Evolutionary conservation across 2,888 invertebrate species (phyloP).

Genomic region (Chesias legatella): DNA sequence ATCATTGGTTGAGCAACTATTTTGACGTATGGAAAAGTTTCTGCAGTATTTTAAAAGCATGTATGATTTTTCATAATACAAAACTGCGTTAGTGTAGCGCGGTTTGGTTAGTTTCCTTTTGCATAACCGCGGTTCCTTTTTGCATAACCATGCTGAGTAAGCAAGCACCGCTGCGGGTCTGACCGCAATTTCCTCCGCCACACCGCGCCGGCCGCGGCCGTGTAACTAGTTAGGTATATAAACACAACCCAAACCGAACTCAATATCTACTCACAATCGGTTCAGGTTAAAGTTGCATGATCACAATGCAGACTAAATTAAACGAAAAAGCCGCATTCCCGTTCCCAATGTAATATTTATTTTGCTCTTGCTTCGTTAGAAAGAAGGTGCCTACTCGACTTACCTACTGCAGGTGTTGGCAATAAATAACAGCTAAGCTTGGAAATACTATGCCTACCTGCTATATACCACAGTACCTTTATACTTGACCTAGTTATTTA

Average conservation of each 20-base stretch:
- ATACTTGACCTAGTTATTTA: conserved; percentile 15
- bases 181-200: conserved; percentile 66
- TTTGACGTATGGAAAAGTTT: too few species aligned
- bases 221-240: conserved; percentile 37
- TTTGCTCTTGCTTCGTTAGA: conserved; percentile 40
- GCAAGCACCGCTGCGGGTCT: conserved; percentile 44
- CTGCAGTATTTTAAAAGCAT: too few species aligned
- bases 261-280: conserved; percentile 63
- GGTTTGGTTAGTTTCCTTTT: conserved; percentile 37
- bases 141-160: conserved; percentile 63
- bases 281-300: conserved; percentile 69
- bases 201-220: conserved; percentile 27
- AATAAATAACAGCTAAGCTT: conserved; percentile 12
- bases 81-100: conserved; percentile 10
- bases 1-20: too few species aligned
- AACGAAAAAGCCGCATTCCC: conserved; percentile 46
- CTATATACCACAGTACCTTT: background rate
- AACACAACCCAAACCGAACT: conserved; percentile 45
- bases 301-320: conserved; percentile 68
- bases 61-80: background rate
- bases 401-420: conserved; percentile 13
- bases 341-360: conserved; percentile 53
- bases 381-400: conserved; percentile 33
- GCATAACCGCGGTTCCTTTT: conserved; percentile 41
- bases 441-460: conserved; percentile 6